Conservation (phyloP, 2,113 vertebrate species). For the Gracilinanus agilis region DNA sequence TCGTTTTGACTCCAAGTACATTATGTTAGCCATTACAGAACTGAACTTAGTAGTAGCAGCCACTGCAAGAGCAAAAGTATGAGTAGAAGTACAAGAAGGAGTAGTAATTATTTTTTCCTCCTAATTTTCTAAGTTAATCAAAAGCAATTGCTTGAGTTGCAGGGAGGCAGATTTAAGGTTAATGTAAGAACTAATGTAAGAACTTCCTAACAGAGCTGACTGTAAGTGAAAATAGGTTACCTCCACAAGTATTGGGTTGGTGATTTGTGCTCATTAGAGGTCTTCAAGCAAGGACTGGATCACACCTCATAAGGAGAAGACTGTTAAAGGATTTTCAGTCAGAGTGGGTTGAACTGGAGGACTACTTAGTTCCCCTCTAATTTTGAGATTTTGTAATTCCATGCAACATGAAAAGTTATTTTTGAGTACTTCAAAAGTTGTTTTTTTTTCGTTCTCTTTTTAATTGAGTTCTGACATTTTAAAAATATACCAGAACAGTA, state of each 20-base stretch:
- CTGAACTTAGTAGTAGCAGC: neutral
- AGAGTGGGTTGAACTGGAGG: neutral
- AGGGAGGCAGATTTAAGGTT: neutral
- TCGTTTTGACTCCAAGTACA: neutral
- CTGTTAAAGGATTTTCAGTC: neutral
- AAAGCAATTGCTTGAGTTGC: neutral
- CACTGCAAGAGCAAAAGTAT: neutral
- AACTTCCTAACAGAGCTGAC: neutral
- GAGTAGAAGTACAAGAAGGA: neutral
- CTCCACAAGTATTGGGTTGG: neutral
- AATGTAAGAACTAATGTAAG: neutral
- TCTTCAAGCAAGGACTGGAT: neutral
- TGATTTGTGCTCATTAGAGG: conserved; percentile 1
- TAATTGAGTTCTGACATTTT: neutral
- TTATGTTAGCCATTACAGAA: neutral
- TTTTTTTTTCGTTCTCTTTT: neutral
- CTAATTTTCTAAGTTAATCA: neutral
- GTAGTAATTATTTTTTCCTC: neutral
- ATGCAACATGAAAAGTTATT: neutral
- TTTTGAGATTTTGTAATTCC: neutral
- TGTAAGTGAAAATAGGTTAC: neutral
- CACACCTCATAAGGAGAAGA: neutral
- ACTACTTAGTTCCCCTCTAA: neutral
- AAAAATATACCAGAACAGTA: neutral
- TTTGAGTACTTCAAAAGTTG: neutral